These are phyloP conservation scores for Suillia variegata DNA, from an alignment of 2,888 invertebrate genomes.

Conservation along the genomic window DNA sequence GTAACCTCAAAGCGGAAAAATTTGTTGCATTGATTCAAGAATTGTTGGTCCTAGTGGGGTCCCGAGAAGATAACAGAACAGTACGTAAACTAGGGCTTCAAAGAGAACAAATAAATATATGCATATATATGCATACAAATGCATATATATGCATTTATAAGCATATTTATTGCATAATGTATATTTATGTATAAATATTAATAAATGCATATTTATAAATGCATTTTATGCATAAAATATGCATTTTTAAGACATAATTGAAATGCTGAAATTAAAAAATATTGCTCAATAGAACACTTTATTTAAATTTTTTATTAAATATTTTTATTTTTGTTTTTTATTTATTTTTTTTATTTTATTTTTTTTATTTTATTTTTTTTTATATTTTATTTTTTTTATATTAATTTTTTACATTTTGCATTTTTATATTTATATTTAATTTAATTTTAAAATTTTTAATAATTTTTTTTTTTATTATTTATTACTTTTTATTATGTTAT, in stretches of 20 bases:
- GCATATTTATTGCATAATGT: not conserved
- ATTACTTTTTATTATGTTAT: not conserved
- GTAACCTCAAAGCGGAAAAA: too few species aligned
- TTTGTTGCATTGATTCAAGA: too few species aligned
- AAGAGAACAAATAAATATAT: too few species aligned
- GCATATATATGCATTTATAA: not conserved
- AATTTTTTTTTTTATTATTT: not conserved
- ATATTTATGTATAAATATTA: not conserved
- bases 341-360: not conserved
- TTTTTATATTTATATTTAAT: not conserved
- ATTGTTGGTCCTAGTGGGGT: too few species aligned
- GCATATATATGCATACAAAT: not conserved
- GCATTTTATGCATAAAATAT: too few species aligned
- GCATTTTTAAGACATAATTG: too few species aligned
- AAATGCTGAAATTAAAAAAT: too few species aligned
- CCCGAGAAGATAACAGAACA: too few species aligned
- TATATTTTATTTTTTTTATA: not conserved
- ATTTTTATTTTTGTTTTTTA: not conserved
- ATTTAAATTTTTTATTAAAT: not conserved
- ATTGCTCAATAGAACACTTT: too few species aligned
- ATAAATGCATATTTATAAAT: not conserved
- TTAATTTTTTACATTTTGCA: not conserved
- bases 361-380: not conserved
- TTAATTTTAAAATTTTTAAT: not conserved
- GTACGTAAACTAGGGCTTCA: too few species aligned